Evolutionary conservation across 23 tunicate species (phyloP).

Genomic region (Corella eumyota): DNA sequence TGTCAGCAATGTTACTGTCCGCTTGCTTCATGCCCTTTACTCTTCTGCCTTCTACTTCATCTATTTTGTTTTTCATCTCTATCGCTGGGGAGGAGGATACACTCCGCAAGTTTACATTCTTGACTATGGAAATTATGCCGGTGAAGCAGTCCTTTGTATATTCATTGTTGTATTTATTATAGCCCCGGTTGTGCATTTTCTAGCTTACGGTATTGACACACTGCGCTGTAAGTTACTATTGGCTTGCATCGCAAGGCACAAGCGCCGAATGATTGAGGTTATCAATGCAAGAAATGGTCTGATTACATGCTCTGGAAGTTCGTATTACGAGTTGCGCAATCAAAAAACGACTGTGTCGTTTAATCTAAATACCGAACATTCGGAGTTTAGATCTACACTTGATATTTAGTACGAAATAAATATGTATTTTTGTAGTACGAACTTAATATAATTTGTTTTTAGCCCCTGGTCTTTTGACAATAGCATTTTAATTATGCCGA

Average conservation of each 20-base stretch:
- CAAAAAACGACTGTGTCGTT: too few relatives aligned
- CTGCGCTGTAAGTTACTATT: conserved; percentile 32
- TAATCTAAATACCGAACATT: too few relatives aligned
- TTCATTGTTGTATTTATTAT: conserved; percentile 10
- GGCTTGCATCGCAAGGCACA: conserved; percentile 23
- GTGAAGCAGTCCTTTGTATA: conserved; percentile 6
- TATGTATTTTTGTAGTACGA: too few relatives aligned
- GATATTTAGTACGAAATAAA: too few relatives aligned
- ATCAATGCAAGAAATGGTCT: conserved; percentile 11
- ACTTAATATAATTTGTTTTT: too few relatives aligned
- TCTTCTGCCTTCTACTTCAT: conserved; percentile 20
- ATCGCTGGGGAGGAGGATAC: conserved; percentile 52
- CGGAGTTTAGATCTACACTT: too few relatives aligned
- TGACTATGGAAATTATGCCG: conserved; percentile 24
- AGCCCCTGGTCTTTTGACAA: too few relatives aligned
- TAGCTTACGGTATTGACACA: conserved; percentile 37
- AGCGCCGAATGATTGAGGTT: conserved; percentile 15
- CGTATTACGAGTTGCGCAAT: too few relatives aligned
- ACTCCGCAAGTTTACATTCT: conserved; percentile 20
- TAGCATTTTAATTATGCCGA: too few relatives aligned
- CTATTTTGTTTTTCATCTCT: conserved; percentile 30
- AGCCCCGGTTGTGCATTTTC: conserved; percentile 14
- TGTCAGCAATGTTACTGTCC: conserved; percentile 32
- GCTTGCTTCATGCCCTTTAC: conserved; percentile 41
- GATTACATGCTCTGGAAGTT: too few relatives aligned